These are phyloP conservation scores for Columbina picui DNA, from an alignment of 2,113 vertebrate genomes.

Conservation along the genomic window DNA sequence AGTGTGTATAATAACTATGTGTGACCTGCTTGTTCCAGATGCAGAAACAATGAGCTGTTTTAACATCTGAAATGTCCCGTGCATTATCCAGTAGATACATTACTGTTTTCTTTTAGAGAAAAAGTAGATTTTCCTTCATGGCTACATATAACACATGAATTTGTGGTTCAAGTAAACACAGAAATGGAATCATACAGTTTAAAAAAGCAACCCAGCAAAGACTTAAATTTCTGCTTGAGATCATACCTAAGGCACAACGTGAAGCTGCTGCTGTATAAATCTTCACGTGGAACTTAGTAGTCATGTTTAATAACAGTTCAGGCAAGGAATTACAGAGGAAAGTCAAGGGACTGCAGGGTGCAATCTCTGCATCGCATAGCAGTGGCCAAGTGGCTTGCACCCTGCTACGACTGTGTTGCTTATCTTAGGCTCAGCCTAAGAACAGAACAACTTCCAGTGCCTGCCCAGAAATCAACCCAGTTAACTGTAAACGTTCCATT, in stretches of 20 bases:
- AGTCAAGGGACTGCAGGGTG: neutral
- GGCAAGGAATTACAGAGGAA: neutral
- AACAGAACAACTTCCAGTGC: neutral
- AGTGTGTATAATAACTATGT: slow-evolving; percentile 45
- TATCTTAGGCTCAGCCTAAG: neutral
- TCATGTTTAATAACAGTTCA: neutral
- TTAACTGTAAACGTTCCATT: neutral
- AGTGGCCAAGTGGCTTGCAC: neutral
- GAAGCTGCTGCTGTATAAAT: neutral
- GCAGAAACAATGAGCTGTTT: slow-evolving; percentile 30
- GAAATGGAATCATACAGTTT: neutral
- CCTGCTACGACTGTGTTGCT: neutral
- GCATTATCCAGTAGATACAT: neutral
- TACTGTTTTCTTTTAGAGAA: neutral
- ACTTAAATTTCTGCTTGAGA: neutral
- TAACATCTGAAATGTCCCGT: neutral
- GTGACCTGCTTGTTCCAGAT: slow-evolving; percentile 59
- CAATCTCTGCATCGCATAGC: neutral
- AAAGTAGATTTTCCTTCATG: neutral
- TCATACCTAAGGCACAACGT: neutral
- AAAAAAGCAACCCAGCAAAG: neutral
- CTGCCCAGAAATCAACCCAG: neutral
- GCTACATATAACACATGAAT: neutral
- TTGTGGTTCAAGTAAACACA: neutral
- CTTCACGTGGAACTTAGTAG: neutral